These are phyloP conservation scores for Hipparchia semele DNA, from an alignment of 2,888 invertebrate species.

Conservation along the genomic window DNA sequence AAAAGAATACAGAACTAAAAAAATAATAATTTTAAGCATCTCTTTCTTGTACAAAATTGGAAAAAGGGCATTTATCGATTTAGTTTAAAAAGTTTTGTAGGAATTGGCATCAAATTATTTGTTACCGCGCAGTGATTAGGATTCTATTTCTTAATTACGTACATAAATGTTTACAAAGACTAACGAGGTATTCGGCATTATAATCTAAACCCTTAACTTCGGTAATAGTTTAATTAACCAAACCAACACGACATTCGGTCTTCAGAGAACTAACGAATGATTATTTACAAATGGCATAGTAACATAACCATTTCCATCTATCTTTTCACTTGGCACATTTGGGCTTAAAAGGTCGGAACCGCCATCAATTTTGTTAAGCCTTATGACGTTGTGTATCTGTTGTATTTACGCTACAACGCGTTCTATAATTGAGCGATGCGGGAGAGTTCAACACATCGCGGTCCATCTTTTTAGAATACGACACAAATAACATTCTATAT, in stretches of 20 bases:
- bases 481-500: constrained; percentile 83
- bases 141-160: constrained; percentile 5
- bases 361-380: constrained; percentile 46
- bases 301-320: constrained; percentile 54
- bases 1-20: too few species aligned
- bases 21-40: too few species aligned
- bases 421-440: constrained; percentile 82
- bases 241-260: constrained; percentile 25
- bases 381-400: constrained; percentile 62
- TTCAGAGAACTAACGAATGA: constrained; percentile 38
- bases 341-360: constrained; percentile 57
- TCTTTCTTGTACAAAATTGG: too few species aligned
- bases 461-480: constrained; percentile 83
- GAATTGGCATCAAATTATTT: background rate
- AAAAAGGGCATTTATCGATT: too few species aligned
- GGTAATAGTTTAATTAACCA: constrained; percentile 28
- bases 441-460: constrained; percentile 82
- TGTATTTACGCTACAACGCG: constrained; percentile 70
- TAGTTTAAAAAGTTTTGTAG: background rate
- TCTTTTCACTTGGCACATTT: constrained; percentile 52
- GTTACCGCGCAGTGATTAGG: constrained; percentile 2
- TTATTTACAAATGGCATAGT: constrained; percentile 64
- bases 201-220: constrained; percentile 9
- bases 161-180: constrained; percentile 4
- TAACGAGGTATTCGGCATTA: constrained; percentile 13